phyloP scores from a whole-genome alignment of 2,797 vertebrate genomes.

The Antennarius maculatus region DNA sequence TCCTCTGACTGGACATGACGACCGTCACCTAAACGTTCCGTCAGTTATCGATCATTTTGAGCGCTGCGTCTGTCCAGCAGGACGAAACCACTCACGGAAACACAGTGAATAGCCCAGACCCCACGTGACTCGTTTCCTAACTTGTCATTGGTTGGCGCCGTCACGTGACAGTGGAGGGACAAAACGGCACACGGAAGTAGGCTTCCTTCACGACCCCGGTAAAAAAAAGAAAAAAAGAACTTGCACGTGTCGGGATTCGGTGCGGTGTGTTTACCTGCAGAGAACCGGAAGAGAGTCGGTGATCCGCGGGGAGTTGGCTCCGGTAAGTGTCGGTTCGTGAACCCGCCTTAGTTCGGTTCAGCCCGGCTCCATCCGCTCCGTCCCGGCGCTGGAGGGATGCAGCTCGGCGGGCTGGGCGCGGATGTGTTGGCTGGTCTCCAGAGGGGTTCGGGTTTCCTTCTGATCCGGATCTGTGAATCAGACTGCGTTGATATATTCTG shows the following conservation, averaged over 20 bases:
- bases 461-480: background rate
- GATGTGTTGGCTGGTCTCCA: background rate
- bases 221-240: background rate
- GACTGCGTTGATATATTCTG: background rate
- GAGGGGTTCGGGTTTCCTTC: background rate
- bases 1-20: slow-evolving; percentile 65
- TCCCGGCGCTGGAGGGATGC: background rate
- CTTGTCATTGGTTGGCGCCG: slow-evolving; percentile 39
- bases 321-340: slow-evolving; percentile 28
- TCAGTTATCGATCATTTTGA: background rate
- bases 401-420: background rate
- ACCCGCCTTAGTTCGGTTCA: no score
- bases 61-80: background rate
- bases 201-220: slow-evolving; percentile 19
- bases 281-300: background rate
- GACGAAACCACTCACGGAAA: slow-evolving; percentile 42
- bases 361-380: background rate
- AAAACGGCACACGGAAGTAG: background rate
- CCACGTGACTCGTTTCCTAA: slow-evolving; percentile 22
- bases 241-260: slow-evolving; percentile 16
- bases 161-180: slow-evolving; percentile 20
- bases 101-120: fast-evolving
- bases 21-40: background rate
- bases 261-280: background rate
- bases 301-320: background rate